phyloP scores from a whole-genome alignment of 2,113 vertebrate species.

The Desmodus rotundus region DNA sequence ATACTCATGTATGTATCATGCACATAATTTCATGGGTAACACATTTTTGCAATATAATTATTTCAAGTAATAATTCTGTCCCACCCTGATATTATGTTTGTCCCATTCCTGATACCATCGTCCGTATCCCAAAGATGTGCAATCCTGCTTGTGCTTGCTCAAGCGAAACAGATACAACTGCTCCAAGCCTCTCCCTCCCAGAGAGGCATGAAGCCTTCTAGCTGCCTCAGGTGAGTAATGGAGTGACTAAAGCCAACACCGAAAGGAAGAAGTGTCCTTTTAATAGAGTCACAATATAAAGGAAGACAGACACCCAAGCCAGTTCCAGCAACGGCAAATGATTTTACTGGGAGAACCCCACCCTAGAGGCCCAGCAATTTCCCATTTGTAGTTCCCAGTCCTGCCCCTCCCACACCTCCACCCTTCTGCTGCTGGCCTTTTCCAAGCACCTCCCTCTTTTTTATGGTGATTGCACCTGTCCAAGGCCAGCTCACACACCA shows the following conservation, averaged over 20 bases:
- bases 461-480: not conserved
- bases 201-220: not conserved
- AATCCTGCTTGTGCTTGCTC: constrained; percentile 43
- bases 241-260: not conserved
- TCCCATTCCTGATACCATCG: not conserved
- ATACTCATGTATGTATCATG: not conserved
- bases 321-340: not conserved
- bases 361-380: constrained; percentile 24
- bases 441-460: constrained; percentile 53
- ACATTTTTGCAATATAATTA: constrained; percentile 33
- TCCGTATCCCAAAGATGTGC: not conserved
- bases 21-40: not conserved
- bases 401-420: constrained; percentile 16
- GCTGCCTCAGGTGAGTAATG: constrained; percentile 8
- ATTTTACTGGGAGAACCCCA: constrained; percentile 46
- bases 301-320: constrained; percentile 1
- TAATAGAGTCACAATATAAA: not conserved
- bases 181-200: not conserved
- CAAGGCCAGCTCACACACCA: not conserved
- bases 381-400: constrained; percentile 43
- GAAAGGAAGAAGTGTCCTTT: not conserved
- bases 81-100: not conserved
- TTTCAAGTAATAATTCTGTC: constrained; percentile 4
- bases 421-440: constrained; percentile 30
- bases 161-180: not conserved